Base-by-base conservation (phyloP, 2,888 invertebrate species). In the Oscheius sp. region DNA sequence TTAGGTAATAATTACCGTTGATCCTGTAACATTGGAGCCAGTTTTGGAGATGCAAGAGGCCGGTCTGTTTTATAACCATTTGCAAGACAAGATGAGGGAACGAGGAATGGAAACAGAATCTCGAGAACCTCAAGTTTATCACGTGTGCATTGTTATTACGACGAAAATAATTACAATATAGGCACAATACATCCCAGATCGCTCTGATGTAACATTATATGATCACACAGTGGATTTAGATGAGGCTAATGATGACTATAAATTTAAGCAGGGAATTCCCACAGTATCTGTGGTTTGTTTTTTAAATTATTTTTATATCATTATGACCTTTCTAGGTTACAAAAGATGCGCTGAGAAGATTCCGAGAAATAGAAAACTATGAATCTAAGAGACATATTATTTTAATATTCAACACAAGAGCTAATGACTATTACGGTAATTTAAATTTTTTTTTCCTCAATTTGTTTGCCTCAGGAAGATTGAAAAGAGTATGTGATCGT, bases 381-480 rank as follows among this genome's bases (percentile, higher is more conserved):
- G n/a, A 55, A 25, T 25, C 18, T 16, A 69, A 56, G 41, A 13
- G 23, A 1, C 70, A 59, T 29, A 52, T 70, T 18, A 23, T 70
- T 35, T 45, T 70, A 7, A 21, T 70, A 0, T 43, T 46, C 35
- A 70, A 27, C 27, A 49, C 35, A 16, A 25, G 43, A 35, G 18
- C n/a, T 13, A 43, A 35, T 29, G 70, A 70, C 16, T 59, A 59
- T 5, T 70, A 59, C 41, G 58, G 70, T 70, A 52, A 27, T 45
- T 23, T 63, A 63, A 13, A 27, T 59, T 43, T 63, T 41, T 63
- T 23, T 9, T 58, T 58, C 23, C 18, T 59, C 12, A 13, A n/a
- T 59, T 35, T 21, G 16, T 43, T 21, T 27, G 0, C 0, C 55
- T 21, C 61, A 72, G 72, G 63, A 25, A 25, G 64, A 23, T 23